Evolutionary conservation across 2,797 vertebrate species (phyloP), one percentile per base, ranked within the genome.

Genomic region (Anguilla pacifica): DNA sequence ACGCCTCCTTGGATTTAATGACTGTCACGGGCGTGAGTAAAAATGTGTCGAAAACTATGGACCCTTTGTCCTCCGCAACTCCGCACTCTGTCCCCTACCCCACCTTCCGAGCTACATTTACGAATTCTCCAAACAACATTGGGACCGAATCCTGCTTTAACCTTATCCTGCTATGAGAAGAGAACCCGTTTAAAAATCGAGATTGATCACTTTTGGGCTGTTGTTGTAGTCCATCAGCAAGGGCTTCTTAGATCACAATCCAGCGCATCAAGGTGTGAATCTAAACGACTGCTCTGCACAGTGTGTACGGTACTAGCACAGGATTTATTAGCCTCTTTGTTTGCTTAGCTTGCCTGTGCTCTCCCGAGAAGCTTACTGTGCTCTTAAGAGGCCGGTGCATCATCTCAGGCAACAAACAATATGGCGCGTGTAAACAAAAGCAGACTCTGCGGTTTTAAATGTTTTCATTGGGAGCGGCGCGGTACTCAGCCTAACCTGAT

Each of bases 401-500:
- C n/a, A 86, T 74, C 46, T 10, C 17, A 6, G 9, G 85, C 59
- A 19, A 19, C 49, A 55, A 19, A 19, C 49, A 55, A 55, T 77
- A 93, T 88, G 85, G 91, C 93, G 92, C 93, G 92, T 91, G 93
- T 93, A 90, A 93, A 93, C 91, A 91, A 93, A 92, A 95, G 94
- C 94, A 94, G 93, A 90, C 90, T 92, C 92, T 90, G 55, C 19
- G 43, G 84, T 35, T 86, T 85, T 35, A 35, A 35, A 59, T 17
- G 7, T 77, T 88, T 88, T 28, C 61, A 55, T 35, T 13, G 85
- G 88, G 93, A n/a, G 87, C 57, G 90, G 93, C 92, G 92, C 94
- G 94, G 94, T 94, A 94, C 94, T 94, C 95, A 94, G 95, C 95
- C 95, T 95, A 35, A 96, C 95, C 95, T 96, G 96, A 96, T 95